Evolutionary conservation across 2,797 vertebrate species (phyloP).

Genomic region (Chaetodon trifasciatus): DNA sequence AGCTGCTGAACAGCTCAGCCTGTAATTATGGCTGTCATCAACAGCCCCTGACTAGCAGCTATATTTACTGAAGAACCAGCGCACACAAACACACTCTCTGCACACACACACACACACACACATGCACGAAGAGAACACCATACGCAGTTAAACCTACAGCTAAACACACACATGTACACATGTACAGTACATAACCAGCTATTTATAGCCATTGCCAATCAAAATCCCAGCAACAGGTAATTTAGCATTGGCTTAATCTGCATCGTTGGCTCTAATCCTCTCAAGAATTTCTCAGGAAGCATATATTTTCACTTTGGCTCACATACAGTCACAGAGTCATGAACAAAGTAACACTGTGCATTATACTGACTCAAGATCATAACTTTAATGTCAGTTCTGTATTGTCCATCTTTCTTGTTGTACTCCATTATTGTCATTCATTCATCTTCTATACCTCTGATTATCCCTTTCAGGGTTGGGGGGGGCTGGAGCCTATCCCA

Average conservation of each 20-base stretch:
- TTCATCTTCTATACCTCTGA: no score
- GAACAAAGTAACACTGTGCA: not conserved
- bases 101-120: slow-evolving; percentile 30
- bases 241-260: slow-evolving; percentile 32
- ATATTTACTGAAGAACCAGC: slow-evolving; percentile 79
- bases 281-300: slow-evolving; percentile 18
- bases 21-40: slow-evolving; percentile 88
- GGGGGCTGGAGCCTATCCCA: no score
- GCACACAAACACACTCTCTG: slow-evolving; percentile 7
- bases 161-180: slow-evolving; percentile 10
- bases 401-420: not conserved
- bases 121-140: slow-evolving; percentile 10
- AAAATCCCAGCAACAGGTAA: slow-evolving; percentile 50
- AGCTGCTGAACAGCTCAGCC: slow-evolving; percentile 81
- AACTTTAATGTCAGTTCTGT: not conserved
- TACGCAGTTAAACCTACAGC: slow-evolving; percentile 9
- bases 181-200: slow-evolving; percentile 8
- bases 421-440: not conserved
- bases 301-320: not conserved
- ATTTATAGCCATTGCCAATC: slow-evolving; percentile 51
- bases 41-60: slow-evolving; percentile 81
- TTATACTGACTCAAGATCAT: not conserved
- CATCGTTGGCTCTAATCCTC: slow-evolving; percentile 20
- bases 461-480: no score
- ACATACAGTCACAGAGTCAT: not conserved